Percentiles rank a stretch among this genome's conserved stretches.
Evolutionary conservation across 2,797 vertebrate species (phyloP).

Genomic region (Gallinago stenura): DNA sequence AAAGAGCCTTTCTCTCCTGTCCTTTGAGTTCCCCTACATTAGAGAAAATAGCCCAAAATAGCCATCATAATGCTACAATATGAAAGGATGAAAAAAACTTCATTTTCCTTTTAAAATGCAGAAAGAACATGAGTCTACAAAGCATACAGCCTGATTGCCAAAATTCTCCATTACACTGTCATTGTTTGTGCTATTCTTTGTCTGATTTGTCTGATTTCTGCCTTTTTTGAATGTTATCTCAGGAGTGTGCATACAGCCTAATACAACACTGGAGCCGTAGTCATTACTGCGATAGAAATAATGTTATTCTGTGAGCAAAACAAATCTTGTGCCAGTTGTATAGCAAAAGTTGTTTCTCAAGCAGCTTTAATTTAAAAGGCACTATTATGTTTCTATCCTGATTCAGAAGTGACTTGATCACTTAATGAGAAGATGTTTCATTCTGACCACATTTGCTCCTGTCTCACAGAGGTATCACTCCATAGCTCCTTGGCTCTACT

Average conservation of each 20-base stretch:
- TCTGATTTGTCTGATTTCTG: neutral
- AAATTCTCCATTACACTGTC: neutral
- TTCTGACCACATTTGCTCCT: neutral
- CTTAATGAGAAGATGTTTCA: neutral
- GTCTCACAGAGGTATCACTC: neutral
- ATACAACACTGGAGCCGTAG: rapidly evolving
- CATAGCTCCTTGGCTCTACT: neutral
- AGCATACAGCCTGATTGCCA: rapidly evolving
- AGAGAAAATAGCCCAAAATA: neutral
- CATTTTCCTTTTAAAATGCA: too few relatives aligned
- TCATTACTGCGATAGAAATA: neutral
- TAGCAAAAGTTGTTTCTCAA: neutral
- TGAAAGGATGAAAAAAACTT: neutral
- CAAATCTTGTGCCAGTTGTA: slow-evolving; percentile 5
- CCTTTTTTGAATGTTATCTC: neutral
- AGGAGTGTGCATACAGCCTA: neutral
- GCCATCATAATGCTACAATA: neutral
- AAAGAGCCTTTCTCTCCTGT: neutral
- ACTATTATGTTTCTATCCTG: neutral
- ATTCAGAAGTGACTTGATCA: neutral
- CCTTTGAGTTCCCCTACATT: neutral
- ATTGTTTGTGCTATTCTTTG: neutral
- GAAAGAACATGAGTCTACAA: neutral
- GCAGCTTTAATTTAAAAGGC: neutral
- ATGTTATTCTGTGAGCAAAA: neutral